Evolutionary conservation across 37 sponge, comb jelly and placozoan genomes (phyloP).

Genomic region (Haliclona indistincta): DNA sequence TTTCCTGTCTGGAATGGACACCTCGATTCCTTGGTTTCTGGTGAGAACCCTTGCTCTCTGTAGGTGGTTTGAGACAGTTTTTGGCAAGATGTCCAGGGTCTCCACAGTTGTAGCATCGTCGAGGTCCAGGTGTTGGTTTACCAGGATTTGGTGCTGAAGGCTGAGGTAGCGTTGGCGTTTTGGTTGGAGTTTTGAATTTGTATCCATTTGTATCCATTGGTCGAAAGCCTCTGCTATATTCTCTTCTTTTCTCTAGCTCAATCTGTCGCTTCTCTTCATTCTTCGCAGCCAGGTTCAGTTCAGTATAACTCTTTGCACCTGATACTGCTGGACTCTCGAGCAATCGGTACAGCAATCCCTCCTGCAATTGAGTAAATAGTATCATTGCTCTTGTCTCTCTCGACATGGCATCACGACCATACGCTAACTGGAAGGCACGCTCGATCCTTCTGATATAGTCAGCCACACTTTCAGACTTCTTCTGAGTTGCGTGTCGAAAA

Average conservation of each 20-base stretch:
- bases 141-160: no score
- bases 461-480: constrained; percentile 15
- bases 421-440: constrained; percentile 20
- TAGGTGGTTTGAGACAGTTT: background rate
- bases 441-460: constrained; percentile 38
- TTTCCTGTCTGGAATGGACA: no score
- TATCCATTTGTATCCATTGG: no score
- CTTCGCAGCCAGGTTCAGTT: constrained; percentile 21
- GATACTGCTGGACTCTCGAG: constrained; percentile 46
- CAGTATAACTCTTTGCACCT: constrained; percentile 20
- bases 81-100: background rate
- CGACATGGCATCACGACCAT: constrained; percentile 36
- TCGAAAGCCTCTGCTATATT: no score
- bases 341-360: constrained; percentile 9
- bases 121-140: no score
- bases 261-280: constrained; percentile 35
- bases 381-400: constrained; percentile 16
- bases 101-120: background rate
- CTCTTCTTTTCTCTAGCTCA: no score
- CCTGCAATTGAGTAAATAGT: constrained; percentile 26
- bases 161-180: no score
- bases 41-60: constrained; percentile 7
- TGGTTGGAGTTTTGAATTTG: no score
- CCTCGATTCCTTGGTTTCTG: no score
- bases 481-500: constrained; percentile 34